Conservation (phyloP, 2,113 vertebrate species). For the Hydropotes inermis region DNA sequence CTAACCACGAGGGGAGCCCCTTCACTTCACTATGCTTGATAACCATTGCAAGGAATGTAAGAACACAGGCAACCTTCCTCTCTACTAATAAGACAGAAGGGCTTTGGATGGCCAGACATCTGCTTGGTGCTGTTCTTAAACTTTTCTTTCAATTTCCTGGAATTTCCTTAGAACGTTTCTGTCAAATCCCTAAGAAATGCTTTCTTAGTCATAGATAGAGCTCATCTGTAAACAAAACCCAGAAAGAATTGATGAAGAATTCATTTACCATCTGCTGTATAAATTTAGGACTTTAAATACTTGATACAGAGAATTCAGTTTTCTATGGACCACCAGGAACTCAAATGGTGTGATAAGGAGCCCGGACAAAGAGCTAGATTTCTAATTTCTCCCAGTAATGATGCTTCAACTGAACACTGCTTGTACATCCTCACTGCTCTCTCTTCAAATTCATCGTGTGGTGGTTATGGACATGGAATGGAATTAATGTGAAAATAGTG, state of each 20-base stretch:
- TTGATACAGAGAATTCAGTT: not conserved
- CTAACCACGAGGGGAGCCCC: not conserved
- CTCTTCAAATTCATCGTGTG: not conserved
- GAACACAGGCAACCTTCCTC: no score
- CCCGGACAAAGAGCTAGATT: not conserved
- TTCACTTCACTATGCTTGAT: not conserved
- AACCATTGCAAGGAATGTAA: not conserved
- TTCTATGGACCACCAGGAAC: not conserved
- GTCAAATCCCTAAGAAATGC: not conserved
- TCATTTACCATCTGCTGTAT: not conserved
- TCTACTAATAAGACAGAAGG: not conserved
- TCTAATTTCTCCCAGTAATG: not conserved
- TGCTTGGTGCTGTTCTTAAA: not conserved
- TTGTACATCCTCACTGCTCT: rapidly evolving
- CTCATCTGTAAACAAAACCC: not conserved
- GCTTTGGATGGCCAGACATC: not conserved
- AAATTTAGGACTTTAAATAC: not conserved
- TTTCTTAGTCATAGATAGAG: not conserved
- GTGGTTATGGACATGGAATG: not conserved
- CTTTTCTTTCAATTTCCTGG: not conserved
- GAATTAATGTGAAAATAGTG: not conserved
- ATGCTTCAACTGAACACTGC: not conserved
- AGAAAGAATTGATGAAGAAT: not conserved
- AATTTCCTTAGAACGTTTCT: not conserved
- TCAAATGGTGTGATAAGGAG: not conserved